Evolutionary conservation across 2,797 vertebrate species (phyloP).

Genomic region (Eospalax fontanierii): DNA sequence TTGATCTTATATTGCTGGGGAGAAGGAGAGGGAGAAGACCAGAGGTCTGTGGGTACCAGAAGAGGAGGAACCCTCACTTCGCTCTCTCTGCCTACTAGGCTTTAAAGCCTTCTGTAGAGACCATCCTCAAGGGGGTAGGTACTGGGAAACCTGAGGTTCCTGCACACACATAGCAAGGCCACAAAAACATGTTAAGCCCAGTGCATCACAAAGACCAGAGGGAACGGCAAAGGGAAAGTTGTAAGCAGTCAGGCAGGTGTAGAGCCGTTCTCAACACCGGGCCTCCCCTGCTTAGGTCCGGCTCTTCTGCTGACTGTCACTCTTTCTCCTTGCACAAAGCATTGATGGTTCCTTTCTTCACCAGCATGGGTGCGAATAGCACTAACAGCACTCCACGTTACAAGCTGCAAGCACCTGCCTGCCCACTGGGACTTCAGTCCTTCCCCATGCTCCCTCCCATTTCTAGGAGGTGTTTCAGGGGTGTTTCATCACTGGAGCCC

Average conservation of each 20-base stretch:
- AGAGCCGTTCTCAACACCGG: neutral
- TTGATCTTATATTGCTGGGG: constrained; percentile 56
- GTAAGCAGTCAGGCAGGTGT: neutral
- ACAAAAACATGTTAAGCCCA: accelerated
- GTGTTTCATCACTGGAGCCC: neutral
- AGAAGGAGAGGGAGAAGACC: constrained; percentile 31
- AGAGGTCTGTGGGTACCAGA: neutral
- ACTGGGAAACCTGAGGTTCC: neutral
- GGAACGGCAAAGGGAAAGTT: neutral
- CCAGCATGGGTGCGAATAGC: neutral
- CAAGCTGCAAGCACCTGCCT: neutral
- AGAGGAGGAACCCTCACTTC: neutral
- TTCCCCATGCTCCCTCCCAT: neutral
- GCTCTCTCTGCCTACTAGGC: constrained; percentile 9
- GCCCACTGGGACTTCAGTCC: neutral
- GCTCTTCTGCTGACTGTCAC: neutral
- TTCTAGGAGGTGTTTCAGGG: neutral
- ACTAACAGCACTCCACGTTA: neutral
- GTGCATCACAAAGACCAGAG: neutral
- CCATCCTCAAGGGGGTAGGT: accelerated
- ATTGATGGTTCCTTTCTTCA: neutral
- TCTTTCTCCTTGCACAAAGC: constrained; percentile 17
- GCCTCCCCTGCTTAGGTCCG: neutral
- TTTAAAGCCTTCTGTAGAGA: neutral
- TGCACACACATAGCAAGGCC: neutral